Percentiles rank a stretch among this genome's conserved stretches.
phyloP scores from a whole-genome alignment of 2,797 vertebrate genomes.

The Apogon hyalosoma region DNA sequence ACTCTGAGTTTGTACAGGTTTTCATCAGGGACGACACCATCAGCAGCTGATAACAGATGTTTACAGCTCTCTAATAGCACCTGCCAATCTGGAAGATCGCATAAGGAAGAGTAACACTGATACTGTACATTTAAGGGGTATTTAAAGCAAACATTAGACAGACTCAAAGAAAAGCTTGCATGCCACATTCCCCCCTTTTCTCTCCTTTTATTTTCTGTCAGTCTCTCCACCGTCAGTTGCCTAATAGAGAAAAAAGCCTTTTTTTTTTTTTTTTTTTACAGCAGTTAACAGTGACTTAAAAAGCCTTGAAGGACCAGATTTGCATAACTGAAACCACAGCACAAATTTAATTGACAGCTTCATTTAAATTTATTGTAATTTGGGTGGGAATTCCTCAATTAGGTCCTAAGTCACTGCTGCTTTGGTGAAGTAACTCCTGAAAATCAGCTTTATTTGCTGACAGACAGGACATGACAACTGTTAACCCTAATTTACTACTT shows the following conservation, averaged over 20 bases:
- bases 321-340: conserved; percentile 3
- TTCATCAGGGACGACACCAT: conserved; percentile 84
- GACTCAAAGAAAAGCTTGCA: too few relatives aligned
- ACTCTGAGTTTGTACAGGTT: conserved; percentile 92
- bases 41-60: conserved; percentile 74
- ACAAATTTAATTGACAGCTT: not conserved
- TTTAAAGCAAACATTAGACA: not conserved
- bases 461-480: too few relatives aligned
- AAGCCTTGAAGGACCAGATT: not conserved
- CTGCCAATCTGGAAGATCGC: conserved; percentile 85
- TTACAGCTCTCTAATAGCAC: conserved; percentile 78
- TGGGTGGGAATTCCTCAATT: conserved; percentile 16
- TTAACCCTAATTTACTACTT: too few relatives aligned
- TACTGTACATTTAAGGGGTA: not conserved
- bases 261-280: too few relatives aligned
- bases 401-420: not conserved
- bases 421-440: too few relatives aligned
- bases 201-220: too few relatives aligned
- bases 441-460: too few relatives aligned
- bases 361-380: conserved; percentile 8
- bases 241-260: too few relatives aligned
- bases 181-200: too few relatives aligned
- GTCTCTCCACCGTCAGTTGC: too few relatives aligned
- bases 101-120: conserved; percentile 80
- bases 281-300: too few relatives aligned